Conservation (phyloP, 2,797 vertebrate species). For the Delichon dasypus region DNA sequence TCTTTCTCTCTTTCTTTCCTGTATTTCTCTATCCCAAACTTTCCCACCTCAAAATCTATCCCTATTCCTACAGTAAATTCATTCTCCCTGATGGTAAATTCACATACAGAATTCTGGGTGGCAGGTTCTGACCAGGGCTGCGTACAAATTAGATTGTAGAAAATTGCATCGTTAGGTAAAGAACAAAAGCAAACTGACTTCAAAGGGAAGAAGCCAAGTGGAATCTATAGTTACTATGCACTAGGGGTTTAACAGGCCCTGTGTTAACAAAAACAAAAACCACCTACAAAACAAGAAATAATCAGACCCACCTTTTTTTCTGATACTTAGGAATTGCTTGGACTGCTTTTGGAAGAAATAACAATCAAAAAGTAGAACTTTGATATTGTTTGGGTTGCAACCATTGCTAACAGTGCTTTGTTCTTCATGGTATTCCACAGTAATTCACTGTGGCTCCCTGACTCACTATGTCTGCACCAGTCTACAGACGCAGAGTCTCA, state of each 20-base stretch:
- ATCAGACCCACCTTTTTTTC: constrained; percentile 42
- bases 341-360: constrained; percentile 77
- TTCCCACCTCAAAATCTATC: background rate
- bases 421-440: constrained; percentile 79
- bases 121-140: constrained; percentile 74
- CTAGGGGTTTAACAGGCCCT: constrained; percentile 69
- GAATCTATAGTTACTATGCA: constrained; percentile 69
- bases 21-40: background rate
- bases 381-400: constrained; percentile 77
- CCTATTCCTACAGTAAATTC: background rate
- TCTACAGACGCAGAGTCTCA: constrained; percentile 30
- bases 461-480: constrained; percentile 78
- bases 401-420: constrained; percentile 70
- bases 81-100: constrained; percentile 52
- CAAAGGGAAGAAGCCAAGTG: constrained; percentile 73
- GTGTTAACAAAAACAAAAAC: constrained; percentile 50
- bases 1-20: too few species aligned
- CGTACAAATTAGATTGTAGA: constrained; percentile 85
- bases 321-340: constrained; percentile 62
- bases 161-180: constrained; percentile 83
- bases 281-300: constrained; percentile 51
- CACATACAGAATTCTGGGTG: constrained; percentile 84
- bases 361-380: constrained; percentile 78
- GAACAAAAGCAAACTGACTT: constrained; percentile 88
- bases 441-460: constrained; percentile 74